Percentiles rank a stretch among this genome's conserved stretches.
These are phyloP conservation scores for Flexamia atlantica DNA, from an alignment of 2,888 invertebrate genomes.

Conservation along the genomic window DNA sequence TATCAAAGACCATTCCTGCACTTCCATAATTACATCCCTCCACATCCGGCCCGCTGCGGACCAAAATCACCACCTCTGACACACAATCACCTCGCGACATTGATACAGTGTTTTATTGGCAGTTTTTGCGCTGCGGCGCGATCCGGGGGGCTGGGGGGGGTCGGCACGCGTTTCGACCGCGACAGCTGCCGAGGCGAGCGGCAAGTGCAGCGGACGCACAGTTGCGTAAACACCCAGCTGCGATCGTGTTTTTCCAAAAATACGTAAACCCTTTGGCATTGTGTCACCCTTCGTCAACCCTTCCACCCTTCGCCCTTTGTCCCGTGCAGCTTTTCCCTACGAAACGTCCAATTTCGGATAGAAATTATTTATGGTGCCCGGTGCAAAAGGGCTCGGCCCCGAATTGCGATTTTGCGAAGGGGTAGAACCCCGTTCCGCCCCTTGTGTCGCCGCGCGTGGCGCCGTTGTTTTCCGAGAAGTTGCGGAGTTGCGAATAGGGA, in stretches of 20 bases:
- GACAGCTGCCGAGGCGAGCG: constrained; percentile 20
- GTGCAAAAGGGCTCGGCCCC: constrained; percentile 11
- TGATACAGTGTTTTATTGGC: constrained; percentile 22
- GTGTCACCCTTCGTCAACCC: constrained; percentile 52
- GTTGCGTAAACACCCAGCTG: constrained; percentile 37
- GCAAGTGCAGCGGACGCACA: constrained; percentile 22
- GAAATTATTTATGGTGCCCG: constrained; percentile 2
- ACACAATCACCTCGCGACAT: background rate
- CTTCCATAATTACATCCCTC: too few relatives aligned
- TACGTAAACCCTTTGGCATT: constrained; percentile 64
- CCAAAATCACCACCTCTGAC: too few relatives aligned
- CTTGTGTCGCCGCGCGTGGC: background rate
- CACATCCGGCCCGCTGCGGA: too few relatives aligned
- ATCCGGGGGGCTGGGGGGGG: background rate
- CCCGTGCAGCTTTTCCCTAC: constrained; percentile 33
- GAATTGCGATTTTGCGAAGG: background rate
- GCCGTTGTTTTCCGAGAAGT: constrained; percentile 6
- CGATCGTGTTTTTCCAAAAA: constrained; percentile 66
- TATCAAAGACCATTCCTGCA: too few relatives aligned
- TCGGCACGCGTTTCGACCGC: background rate
- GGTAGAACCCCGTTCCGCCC: background rate
- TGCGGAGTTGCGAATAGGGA: background rate
- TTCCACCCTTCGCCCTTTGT: constrained; percentile 6
- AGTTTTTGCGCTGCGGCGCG: background rate
- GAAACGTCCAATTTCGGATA: constrained; percentile 41